Evolutionary conservation across 1,140 invertebrate genomes (phyloP).

Genomic region (Drosophila nigromelanica): DNA sequence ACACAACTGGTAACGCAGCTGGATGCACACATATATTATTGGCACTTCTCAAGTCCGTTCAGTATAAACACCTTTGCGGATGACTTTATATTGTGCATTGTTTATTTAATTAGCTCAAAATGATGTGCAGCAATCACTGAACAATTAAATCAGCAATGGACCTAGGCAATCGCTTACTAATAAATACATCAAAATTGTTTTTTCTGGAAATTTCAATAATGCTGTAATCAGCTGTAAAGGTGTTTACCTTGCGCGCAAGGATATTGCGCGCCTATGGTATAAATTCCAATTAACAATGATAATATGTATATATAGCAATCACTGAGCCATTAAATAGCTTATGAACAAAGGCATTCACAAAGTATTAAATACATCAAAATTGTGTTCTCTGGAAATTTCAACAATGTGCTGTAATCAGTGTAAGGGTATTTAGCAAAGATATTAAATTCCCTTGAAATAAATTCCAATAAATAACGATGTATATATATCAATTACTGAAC

Average conservation of each 20-base stretch:
- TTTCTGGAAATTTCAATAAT: not conserved
- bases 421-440: too few species aligned
- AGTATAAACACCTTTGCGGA: conserved; percentile 45
- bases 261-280: too few species aligned
- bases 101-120: conserved; percentile 54
- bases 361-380: not conserved
- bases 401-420: too few species aligned
- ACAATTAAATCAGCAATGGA: conserved; percentile 25
- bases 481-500: too few species aligned
- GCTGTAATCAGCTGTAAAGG: too few species aligned
- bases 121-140: conserved; percentile 20
- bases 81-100: conserved; percentile 36
- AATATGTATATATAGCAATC: too few species aligned
- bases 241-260: too few species aligned
- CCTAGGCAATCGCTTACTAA: not conserved
- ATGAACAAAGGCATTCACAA: not conserved
- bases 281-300: too few species aligned
- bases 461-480: too few species aligned
- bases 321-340: too few species aligned
- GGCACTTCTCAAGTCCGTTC: conserved; percentile 4
- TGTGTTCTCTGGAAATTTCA: not conserved
- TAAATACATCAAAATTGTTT: not conserved
- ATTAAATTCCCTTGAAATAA: too few species aligned
- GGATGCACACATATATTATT: conserved; percentile 25
- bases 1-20: not conserved